A percentile compares a stretch with the other conserved stretches of the same genome.
phyloP scores from a whole-genome alignment of 2,113 vertebrate species.

The Xiphorhynchus elegans region DNA sequence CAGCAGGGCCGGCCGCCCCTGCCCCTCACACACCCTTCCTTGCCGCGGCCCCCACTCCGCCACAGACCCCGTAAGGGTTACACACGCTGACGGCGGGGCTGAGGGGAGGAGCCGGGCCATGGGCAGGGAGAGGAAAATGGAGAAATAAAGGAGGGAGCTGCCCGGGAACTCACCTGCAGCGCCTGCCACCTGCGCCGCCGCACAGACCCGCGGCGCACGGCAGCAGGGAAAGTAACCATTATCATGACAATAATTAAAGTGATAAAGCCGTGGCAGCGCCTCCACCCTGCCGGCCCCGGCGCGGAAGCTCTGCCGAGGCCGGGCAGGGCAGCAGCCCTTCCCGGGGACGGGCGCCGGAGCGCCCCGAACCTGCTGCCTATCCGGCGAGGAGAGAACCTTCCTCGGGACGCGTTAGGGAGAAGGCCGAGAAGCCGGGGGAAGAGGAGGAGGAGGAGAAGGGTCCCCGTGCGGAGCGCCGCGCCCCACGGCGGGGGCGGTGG shows the following conservation, averaged over 20 bases:
- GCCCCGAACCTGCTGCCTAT: neutral
- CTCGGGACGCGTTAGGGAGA: neutral
- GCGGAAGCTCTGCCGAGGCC: neutral
- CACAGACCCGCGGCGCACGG: neutral
- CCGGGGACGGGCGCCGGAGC: neutral
- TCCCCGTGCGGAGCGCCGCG: neutral
- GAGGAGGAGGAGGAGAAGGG: accelerated
- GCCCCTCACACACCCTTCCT: too few species aligned
- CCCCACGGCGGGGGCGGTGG: neutral
- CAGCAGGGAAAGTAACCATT: neutral
- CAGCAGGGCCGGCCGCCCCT: too few species aligned
- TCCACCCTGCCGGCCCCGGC: neutral
- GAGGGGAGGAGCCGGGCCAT: neutral
- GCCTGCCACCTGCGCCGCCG: neutral
- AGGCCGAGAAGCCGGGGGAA: neutral
- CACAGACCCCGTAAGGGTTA: neutral
- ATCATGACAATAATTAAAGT: neutral
- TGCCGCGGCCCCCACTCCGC: too few species aligned
- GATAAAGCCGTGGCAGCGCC: neutral
- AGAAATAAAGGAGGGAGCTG: neutral
- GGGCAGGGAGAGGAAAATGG: slow-evolving; percentile 1
- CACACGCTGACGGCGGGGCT: neutral
- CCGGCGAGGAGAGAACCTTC: too few species aligned
- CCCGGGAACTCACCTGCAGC: slow-evolving; percentile 11
- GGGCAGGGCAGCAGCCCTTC: neutral